Base-by-base conservation (phyloP, 2,113 vertebrate species). In the Haliaeetus leucogaster region DNA sequence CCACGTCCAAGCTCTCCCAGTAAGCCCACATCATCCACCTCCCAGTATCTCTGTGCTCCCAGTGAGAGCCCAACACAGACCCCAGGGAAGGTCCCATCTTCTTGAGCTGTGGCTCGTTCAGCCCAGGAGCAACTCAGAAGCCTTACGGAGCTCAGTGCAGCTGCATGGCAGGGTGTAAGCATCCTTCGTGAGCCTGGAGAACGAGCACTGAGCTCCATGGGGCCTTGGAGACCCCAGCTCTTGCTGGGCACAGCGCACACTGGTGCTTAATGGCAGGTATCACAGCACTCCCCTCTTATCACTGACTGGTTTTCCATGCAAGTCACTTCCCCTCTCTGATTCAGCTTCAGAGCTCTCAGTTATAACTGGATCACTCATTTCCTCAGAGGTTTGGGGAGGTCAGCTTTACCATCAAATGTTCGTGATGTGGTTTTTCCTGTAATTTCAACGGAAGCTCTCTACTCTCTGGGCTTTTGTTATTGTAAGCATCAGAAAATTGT, bases 241-340 rank as follows among this genome's bases (percentile, higher is more conserved):
- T 0, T 4, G 40, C 70, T 20, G 62, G 63, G 65, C 40, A 42
- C 34, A 22, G 85, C 19, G 0, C n/a, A 13, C 5, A 0, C 29
- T 5, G 0, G 0, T 40, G 36, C n/a, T 26, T 6, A 5, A 6
- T 2, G 7, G 62, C 38, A 23, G 42, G 48, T 30, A 1, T 0
- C 23, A 3, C 68, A 30, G 50, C 16, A 1, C 10, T 8, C 43
- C 0, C 5, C 40, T 32, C 66, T 19, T 11, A 3, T 1, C 9
- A 1, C 50, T 8, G 36, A 0, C 38, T 0, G 19, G 15, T 62
- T 43, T 59, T 80, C 70, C 2, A 0, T 52, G 67, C 34, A n/a
- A 34, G 29, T 36, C 81, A 11, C 43, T 16, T 72, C 73, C 73
- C 61, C 56, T 42, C 59, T 38, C 40, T 12, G 29, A 34, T 55